Conservation (phyloP, 2,113 vertebrate species). For the Misgurnus anguillicaudatus region DNA sequence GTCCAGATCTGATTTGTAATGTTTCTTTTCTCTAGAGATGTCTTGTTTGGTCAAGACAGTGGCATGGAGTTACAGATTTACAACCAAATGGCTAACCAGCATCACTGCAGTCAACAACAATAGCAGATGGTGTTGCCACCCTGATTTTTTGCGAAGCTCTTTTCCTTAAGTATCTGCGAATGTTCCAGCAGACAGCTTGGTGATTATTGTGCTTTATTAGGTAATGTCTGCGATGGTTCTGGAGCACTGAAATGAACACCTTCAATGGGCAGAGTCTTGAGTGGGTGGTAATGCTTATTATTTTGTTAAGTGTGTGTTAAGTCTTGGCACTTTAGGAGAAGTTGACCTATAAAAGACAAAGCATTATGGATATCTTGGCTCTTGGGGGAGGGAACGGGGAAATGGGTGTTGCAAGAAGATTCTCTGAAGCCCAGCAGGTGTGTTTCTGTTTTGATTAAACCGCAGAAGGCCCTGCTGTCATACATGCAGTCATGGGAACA, state of each 20-base stretch:
- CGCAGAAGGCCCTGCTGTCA: slow-evolving; percentile 40
- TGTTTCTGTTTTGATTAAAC: slow-evolving; percentile 49
- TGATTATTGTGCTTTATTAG: slow-evolving; percentile 25
- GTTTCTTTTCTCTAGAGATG: too few species aligned
- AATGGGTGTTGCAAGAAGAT: slow-evolving; percentile 33
- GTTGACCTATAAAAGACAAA: slow-evolving; percentile 23
- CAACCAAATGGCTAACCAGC: slow-evolving; percentile 18
- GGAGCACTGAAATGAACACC: slow-evolving; percentile 3
- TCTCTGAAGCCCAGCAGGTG: slow-evolving; percentile 53
- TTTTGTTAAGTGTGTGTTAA: slow-evolving; percentile 38
- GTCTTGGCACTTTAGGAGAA: slow-evolving; percentile 26
- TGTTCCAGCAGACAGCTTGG: background rate
- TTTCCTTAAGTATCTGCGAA: slow-evolving; percentile 25
- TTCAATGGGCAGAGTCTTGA: slow-evolving; percentile 17
- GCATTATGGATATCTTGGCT: slow-evolving; percentile 18
- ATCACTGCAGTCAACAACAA: slow-evolving; percentile 1
- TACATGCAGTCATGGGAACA: slow-evolving; percentile 16
- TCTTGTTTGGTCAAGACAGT: slow-evolving; percentile 18
- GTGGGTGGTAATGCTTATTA: slow-evolving; percentile 23
- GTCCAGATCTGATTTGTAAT: too few species aligned
- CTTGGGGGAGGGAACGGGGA: slow-evolving; percentile 24
- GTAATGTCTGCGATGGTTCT: background rate
- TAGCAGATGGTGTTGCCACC: slow-evolving; percentile 18
- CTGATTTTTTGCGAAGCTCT: background rate
- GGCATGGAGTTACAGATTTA: slow-evolving; percentile 14